These are phyloP conservation scores for Eledone cirrhosa DNA, from an alignment of 2,888 invertebrate genomes.

Conservation along the genomic window DNA sequence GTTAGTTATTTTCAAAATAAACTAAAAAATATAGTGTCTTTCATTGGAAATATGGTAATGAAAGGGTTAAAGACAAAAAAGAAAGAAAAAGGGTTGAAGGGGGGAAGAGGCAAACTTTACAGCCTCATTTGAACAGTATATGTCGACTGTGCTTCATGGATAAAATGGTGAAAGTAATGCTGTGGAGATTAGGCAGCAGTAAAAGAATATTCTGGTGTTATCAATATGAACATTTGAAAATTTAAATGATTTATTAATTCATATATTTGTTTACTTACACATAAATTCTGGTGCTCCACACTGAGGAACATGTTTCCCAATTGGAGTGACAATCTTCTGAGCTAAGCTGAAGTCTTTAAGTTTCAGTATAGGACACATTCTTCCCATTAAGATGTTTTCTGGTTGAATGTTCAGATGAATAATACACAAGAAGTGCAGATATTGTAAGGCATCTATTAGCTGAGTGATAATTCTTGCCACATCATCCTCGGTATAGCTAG, in stretches of 20 bases:
- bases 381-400: slow-evolving; percentile 91
- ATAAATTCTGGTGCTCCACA: slow-evolving; percentile 62
- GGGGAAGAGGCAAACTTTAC: too few species aligned
- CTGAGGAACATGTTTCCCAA: slow-evolving; percentile 49
- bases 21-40: too few species aligned
- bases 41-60: too few species aligned
- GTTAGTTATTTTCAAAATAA: too few species aligned
- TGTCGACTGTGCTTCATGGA: too few species aligned
- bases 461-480: slow-evolving; percentile 88
- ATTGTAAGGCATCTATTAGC: slow-evolving; percentile 73
- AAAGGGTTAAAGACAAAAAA: too few species aligned
- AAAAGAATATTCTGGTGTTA: neutral
- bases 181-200: neutral
- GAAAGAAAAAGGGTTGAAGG: too few species aligned
- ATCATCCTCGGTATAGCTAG: slow-evolving; percentile 92
- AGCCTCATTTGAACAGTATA: too few species aligned
- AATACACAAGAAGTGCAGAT: slow-evolving; percentile 89
- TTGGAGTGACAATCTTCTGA: slow-evolving; percentile 66
- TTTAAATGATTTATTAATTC: too few species aligned
- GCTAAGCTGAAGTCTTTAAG: slow-evolving; percentile 91
- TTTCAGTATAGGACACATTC: slow-evolving; percentile 73
- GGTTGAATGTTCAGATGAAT: slow-evolving; percentile 77
- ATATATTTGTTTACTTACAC: slow-evolving; percentile 43
- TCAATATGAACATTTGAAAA: neutral
- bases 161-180: too few species aligned